Evolutionary conservation across 2,888 invertebrate species (phyloP).

Genomic region (Aphodius sticticus): DNA sequence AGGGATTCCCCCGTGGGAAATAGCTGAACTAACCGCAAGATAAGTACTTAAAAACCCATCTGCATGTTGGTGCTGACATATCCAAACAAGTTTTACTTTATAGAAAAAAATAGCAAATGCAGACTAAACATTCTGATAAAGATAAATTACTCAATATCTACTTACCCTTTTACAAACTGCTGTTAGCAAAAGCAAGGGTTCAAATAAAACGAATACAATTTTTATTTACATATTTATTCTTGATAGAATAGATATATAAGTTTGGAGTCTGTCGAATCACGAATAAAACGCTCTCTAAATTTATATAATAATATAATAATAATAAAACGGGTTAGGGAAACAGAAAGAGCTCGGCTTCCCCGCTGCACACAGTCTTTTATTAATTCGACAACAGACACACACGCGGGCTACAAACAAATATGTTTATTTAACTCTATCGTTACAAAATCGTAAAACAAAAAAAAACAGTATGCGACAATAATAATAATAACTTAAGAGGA

Average conservation of each 20-base stretch:
- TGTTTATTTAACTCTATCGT: constrained; percentile 45
- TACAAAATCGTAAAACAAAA: constrained; percentile 40
- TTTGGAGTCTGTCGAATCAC: constrained; percentile 55
- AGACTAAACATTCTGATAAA: no score
- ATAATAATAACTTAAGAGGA: constrained; percentile 41
- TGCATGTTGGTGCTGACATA: no score
- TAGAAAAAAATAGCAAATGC: no score
- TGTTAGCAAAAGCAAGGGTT: neutral
- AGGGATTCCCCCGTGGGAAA: no score
- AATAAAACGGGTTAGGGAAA: constrained; percentile 39
- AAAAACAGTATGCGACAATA: constrained; percentile 27
- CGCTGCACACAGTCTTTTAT: constrained; percentile 51
- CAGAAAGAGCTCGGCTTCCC: constrained; percentile 33
- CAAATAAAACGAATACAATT: constrained; percentile 32
- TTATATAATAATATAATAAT: constrained; percentile 43
- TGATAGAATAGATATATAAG: constrained; percentile 55
- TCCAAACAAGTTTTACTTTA: no score
- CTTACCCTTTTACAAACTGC: neutral
- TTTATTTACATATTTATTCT: constrained; percentile 57
- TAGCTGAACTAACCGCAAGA: no score
- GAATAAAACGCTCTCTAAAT: constrained; percentile 48
- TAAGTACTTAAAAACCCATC: no score
- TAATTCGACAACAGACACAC: constrained; percentile 51
- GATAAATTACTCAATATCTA: no score
- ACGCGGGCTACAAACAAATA: constrained; percentile 47